A percentile compares a stretch with the other conserved stretches of the same genome.
Evolutionary conservation across 2,797 vertebrate genomes (phyloP).

Genomic region (Adelosebastes latens): DNA sequence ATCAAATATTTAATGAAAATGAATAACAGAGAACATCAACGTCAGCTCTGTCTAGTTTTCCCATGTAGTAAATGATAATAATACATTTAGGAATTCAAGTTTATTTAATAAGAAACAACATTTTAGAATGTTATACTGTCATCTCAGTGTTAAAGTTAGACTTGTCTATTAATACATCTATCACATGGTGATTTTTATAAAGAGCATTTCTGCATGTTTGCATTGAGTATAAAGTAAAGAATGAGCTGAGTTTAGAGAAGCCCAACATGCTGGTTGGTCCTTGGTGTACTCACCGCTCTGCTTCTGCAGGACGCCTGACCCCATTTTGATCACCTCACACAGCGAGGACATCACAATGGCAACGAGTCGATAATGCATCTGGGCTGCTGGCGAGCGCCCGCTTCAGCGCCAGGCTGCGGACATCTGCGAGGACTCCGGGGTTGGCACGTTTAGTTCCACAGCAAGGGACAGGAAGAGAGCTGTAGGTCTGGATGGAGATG

Average conservation of each 20-base stretch:
- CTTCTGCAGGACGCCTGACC: slow-evolving; percentile 54
- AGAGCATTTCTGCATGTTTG: not conserved
- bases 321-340: slow-evolving; percentile 75
- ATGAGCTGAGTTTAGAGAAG: too few species aligned
- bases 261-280: too few species aligned
- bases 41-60: not conserved
- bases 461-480: not conserved
- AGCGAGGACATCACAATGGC: slow-evolving; percentile 74
- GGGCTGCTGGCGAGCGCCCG: slow-evolving; percentile 70
- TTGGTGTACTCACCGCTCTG: slow-evolving; percentile 72
- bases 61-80: not conserved
- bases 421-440: slow-evolving; percentile 66
- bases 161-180: not conserved
- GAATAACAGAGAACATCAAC: not conserved
- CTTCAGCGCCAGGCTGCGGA: slow-evolving; percentile 67
- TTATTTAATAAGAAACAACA: not conserved
- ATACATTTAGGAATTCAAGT: not conserved
- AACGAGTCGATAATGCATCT: slow-evolving; percentile 82
- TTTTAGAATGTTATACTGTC: too few species aligned
- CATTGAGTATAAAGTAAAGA: not conserved
- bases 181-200: not conserved
- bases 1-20: not conserved
- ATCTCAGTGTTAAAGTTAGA: not conserved
- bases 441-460: slow-evolving; percentile 46
- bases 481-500: slow-evolving; percentile 15